phyloP scores from a whole-genome alignment of 2,797 vertebrate genomes.

The Coccyzus lansbergi region DNA sequence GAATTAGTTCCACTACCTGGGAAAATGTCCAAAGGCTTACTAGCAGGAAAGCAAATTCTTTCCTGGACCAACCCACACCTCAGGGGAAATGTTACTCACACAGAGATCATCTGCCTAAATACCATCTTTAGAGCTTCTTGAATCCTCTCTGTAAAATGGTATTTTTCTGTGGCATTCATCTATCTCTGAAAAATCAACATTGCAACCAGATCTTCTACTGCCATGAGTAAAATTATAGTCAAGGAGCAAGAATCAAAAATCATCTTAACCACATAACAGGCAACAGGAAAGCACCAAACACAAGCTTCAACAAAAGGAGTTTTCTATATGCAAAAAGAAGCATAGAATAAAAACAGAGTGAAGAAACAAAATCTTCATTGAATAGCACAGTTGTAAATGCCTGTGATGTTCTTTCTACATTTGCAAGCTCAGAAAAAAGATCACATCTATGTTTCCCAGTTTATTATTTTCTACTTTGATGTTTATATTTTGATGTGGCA shows the following conservation, averaged over 20 bases:
- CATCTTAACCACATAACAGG: not conserved
- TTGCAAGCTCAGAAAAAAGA: not conserved
- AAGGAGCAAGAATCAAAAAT: not conserved
- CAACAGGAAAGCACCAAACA: not conserved
- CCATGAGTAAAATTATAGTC: not conserved
- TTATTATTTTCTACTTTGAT: not conserved
- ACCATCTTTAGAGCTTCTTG: not conserved
- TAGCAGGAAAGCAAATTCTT: slow-evolving; percentile 11
- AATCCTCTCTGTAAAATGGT: not conserved
- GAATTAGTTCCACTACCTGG: not conserved
- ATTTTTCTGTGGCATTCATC: not conserved
- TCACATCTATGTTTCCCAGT: not conserved
- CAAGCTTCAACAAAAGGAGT: not conserved
- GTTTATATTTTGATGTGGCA: not conserved
- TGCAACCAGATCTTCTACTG: not conserved
- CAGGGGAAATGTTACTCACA: not conserved
- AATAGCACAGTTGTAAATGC: not conserved
- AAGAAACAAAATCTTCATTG: not conserved
- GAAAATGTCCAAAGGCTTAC: slow-evolving; percentile 19
- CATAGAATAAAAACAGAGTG: not conserved
- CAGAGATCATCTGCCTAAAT: not conserved
- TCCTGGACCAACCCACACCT: not conserved
- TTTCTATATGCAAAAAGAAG: not conserved
- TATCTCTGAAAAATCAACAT: not conserved
- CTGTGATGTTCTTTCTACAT: not conserved